Evolutionary conservation across 1,140 invertebrate species (phyloP).

Genomic region (Drosophila pseudoobscura): DNA sequence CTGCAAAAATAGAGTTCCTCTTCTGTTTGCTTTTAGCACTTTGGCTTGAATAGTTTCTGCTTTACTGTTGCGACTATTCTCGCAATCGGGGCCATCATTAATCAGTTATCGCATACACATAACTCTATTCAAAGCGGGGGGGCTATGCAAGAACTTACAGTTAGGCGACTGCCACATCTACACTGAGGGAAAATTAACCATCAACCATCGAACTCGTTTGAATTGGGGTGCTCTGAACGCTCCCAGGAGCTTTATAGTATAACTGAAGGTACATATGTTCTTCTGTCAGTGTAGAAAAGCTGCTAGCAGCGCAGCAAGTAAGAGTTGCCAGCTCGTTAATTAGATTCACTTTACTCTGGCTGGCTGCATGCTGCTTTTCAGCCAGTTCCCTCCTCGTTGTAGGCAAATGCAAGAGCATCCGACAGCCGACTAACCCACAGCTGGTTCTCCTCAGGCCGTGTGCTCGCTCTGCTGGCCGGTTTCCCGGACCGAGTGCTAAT

Average conservation of each 20-base stretch:
- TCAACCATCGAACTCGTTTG: no score
- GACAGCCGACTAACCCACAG: conserved; percentile 29
- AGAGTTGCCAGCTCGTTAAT: no score
- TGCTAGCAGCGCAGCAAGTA: not conserved
- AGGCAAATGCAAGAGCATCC: conserved; percentile 24
- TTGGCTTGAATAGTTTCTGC: conserved; percentile 6
- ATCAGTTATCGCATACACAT: conserved; percentile 55
- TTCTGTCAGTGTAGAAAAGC: conserved; percentile 3
- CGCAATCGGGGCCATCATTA: conserved; percentile 51
- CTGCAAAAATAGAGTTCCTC: not conserved
- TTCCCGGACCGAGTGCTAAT: conserved; percentile 56
- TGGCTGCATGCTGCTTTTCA: no score
- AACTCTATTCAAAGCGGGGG: conserved; percentile 40
- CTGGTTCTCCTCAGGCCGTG: conserved; percentile 8
- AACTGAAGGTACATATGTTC: no score
- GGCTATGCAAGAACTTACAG: conserved; percentile 56
- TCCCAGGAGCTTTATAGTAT: no score
- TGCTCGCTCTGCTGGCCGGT: conserved; percentile 33
- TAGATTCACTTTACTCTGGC: no score
- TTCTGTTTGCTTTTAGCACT: conserved; percentile 16
- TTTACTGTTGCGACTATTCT: conserved; percentile 21
- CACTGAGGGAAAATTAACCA: no score
- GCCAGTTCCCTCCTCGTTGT: no score
- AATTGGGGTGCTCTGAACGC: no score
- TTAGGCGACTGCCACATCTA: conserved; percentile 25